Evolutionary conservation across 1,140 invertebrate species (phyloP), one percentile per base, ranked within the genome.

Genomic region (Tribolium madens): DNA sequence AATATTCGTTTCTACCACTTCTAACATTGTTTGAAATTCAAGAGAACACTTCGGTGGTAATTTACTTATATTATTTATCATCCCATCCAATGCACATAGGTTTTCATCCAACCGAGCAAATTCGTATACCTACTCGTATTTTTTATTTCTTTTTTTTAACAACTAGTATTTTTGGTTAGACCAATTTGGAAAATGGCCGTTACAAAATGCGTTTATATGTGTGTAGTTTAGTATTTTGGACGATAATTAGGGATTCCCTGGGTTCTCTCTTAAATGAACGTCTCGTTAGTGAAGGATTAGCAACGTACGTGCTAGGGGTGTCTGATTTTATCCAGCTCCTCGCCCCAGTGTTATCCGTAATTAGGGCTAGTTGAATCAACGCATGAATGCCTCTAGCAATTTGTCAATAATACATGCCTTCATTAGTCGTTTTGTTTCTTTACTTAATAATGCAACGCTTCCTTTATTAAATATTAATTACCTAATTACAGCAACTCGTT

Each of bases 271-370:
- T 78, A 81, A 81, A 81, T 81, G 78, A 81, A 81, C 79, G 78
- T 81, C 79, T 81, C 79, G 79, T 81, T 81, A 81, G 79, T 81
- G 76, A 77, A 76, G 78, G 79, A 81, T 81, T 81, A 81, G 79
- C 75, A 75, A 75, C 78, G 79, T 81, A 76, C 79, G 79, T 81
- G 79, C 74, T 75, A 33, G 68, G 79, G 71, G 75, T 78, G 71
- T 79, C 77, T 81, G 77, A 81, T 81, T 81, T 68, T 75, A 64
- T 68, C 72, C 60, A 21, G 31, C 33, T 53, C 42, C 71, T 74
- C 57, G 18, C 57, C 31, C 70, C 26, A 72, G 57, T 64, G 46
- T 68, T 70, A 77, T 73, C 71, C 48, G 48, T 73, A 73, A 78
- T 78, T 78, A 78, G 76, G 76, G 72, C 18, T 74, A 74, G 76